Evolutionary conservation across 2,113 vertebrate genomes (phyloP).

Genomic region (Phalacrocorax aristotelis): DNA sequence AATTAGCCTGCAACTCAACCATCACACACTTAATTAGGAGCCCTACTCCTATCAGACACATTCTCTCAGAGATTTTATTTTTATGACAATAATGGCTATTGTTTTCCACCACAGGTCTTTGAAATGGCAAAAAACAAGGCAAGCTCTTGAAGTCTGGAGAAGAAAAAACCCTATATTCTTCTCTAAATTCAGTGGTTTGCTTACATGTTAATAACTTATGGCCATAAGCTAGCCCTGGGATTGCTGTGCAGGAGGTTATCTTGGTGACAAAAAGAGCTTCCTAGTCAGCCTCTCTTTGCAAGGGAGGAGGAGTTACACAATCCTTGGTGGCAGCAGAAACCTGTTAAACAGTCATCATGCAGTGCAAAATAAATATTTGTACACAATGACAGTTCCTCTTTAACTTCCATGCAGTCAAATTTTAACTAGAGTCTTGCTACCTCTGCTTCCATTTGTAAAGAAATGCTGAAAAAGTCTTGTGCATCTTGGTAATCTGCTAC

Average conservation of each 20-base stretch:
- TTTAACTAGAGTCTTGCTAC: background rate
- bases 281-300: background rate
- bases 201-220: background rate
- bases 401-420: background rate
- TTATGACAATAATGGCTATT: background rate
- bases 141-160: background rate
- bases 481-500: background rate
- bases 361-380: background rate
- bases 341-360: background rate
- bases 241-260: background rate
- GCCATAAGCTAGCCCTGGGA: background rate
- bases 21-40: constrained; percentile 20
- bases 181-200: background rate
- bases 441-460: accelerated
- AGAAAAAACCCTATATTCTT: background rate
- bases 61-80: background rate
- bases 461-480: background rate
- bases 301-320: background rate
- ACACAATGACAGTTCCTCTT: accelerated
- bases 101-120: background rate
- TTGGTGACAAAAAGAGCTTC: background rate
- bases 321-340: background rate
- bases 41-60: background rate
- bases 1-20: constrained; percentile 36
- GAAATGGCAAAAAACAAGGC: background rate